phyloP scores from a whole-genome alignment of 2,113 vertebrate species.

The Stegastes partitus region DNA sequence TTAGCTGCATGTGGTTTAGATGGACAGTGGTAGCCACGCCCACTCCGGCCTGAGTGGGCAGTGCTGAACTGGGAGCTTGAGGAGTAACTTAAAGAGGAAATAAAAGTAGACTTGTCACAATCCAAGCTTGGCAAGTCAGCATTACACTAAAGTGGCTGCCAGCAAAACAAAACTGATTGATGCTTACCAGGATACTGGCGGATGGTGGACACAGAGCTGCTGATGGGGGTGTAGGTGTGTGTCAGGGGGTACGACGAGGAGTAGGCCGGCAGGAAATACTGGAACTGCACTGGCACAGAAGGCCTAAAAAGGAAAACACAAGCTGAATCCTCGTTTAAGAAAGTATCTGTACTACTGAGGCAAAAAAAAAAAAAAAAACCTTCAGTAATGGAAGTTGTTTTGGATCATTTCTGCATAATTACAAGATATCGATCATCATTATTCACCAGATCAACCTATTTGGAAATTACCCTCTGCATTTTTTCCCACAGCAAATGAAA shows the following conservation, averaged over 20 bases:
- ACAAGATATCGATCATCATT: too few relatives aligned
- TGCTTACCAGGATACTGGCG: conserved; percentile 95
- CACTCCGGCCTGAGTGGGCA: conserved; percentile 92
- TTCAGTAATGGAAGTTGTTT: too few relatives aligned
- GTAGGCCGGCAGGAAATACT: conserved; percentile 95
- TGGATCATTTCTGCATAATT: too few relatives aligned
- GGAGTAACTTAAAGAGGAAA: conserved; percentile 88
- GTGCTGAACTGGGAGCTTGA: conserved; percentile 93
- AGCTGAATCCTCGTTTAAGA: conserved; percentile 37
- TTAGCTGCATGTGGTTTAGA: conserved; percentile 97
- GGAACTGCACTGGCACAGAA: conserved; percentile 95
- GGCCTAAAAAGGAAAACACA: conserved; percentile 81
- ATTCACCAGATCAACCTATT: too few relatives aligned
- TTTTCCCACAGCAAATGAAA: too few relatives aligned
- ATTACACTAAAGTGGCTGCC: neutral
- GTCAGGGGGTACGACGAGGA: conserved; percentile 93
- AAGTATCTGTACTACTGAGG: neutral
- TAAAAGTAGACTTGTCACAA: neutral
- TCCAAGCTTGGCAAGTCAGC: neutral
- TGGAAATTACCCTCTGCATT: too few relatives aligned
- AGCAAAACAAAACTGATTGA: neutral
- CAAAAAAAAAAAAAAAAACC: too few relatives aligned
- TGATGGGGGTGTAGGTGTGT: conserved; percentile 97
- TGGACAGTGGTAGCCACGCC: conserved; percentile 96
- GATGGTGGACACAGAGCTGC: conserved; percentile 96